Percentiles rank a stretch among this genome's conserved stretches.
Evolutionary conservation across 2,797 vertebrate genomes (phyloP).

Genomic region (Molossus alvarezi): DNA sequence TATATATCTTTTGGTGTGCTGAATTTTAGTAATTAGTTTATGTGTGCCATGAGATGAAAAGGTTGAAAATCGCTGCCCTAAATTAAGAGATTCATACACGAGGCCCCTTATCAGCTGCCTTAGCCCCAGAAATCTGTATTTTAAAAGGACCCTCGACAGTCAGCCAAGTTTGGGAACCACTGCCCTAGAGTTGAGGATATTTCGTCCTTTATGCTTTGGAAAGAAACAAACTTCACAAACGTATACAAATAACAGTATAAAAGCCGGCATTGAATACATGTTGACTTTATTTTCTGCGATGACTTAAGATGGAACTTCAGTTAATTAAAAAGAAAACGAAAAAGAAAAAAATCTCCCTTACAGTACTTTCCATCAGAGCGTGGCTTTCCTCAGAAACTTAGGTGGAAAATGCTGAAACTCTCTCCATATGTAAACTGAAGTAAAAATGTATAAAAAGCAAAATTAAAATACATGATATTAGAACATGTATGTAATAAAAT

Average conservation of each 20-base stretch:
- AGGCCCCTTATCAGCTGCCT: not conserved
- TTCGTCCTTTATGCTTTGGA: not conserved
- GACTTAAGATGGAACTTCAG: not conserved
- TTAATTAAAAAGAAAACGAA: not conserved
- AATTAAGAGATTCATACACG: not conserved
- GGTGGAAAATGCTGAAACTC: constrained; percentile 3
- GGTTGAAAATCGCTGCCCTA: too few relatives aligned
- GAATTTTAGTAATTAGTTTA: not conserved
- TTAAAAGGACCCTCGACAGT: not conserved
- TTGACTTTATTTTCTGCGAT: not conserved
- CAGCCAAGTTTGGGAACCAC: not conserved
- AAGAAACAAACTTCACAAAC: not conserved
- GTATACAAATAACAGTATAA: rapidly evolving
- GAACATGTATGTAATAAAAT: not conserved
- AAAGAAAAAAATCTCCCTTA: not conserved
- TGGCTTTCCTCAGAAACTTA: not conserved
- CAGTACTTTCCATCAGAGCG: not conserved
- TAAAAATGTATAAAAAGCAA: not conserved
- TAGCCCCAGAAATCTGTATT: not conserved
- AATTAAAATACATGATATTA: not conserved
- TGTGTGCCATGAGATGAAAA: not conserved
- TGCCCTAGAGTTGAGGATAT: not conserved
- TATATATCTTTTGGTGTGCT: not conserved
- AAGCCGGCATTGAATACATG: not conserved
- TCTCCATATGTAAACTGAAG: not conserved